Percentiles rank a stretch among this genome's conserved stretches.
These are phyloP conservation scores for Eulemur rufifrons DNA, from an alignment of 2,113 vertebrate genomes.

Conservation along the genomic window DNA sequence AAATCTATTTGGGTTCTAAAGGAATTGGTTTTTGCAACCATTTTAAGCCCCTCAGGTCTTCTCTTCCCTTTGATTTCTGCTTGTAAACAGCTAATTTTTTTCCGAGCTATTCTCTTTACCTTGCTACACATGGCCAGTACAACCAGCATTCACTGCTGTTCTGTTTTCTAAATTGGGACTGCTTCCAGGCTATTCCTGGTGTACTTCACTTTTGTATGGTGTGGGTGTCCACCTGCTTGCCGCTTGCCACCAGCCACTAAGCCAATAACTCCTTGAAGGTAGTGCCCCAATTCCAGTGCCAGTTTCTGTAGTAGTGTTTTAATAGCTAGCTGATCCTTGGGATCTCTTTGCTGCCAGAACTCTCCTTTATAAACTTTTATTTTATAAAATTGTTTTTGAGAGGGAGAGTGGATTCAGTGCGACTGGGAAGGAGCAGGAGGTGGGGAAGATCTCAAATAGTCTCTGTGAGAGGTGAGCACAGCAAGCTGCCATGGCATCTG, in stretches of 20 bases:
- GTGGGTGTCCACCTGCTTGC: not conserved
- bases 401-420: not conserved
- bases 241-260: too few relatives aligned
- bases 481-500: not conserved
- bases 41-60: not conserved
- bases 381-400: not conserved
- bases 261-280: not conserved
- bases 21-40: not conserved
- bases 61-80: not conserved
- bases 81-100: not conserved
- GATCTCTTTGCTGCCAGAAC: too few relatives aligned
- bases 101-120: not conserved
- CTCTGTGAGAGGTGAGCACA: not conserved
- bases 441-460: not conserved
- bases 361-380: not conserved
- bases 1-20: not conserved
- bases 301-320: not conserved
- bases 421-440: not conserved
- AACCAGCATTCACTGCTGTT: rapidly evolving
- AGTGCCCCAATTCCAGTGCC: not conserved
- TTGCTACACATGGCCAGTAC: rapidly evolving
- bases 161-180: rapidly evolving
- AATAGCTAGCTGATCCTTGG: not conserved
- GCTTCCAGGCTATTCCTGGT: not conserved
- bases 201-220: rapidly evolving